Percentiles rank a stretch among this genome's conserved stretches.
Conservation (phyloP, 2,797 vertebrate species). For the Brachyalestes nurse region DNA sequence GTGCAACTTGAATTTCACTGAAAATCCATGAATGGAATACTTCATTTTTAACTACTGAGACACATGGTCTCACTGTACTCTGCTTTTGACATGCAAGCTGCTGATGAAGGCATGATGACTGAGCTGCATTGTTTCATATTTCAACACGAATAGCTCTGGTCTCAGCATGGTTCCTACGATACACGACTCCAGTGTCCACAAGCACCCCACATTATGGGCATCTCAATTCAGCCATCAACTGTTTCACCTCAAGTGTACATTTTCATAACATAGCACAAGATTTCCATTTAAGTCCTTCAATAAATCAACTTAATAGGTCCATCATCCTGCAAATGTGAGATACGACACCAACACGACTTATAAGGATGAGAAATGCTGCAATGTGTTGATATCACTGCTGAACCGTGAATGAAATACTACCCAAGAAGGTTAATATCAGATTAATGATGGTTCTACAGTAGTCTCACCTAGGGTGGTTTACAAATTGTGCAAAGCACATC, state of each 20-base stretch:
- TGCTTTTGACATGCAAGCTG: not conserved
- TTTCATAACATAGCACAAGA: constrained; percentile 61
- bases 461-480: too few relatives aligned
- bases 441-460: too few relatives aligned
- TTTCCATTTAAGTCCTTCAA: constrained; percentile 29
- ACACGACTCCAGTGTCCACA: constrained; percentile 46
- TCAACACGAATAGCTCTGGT: constrained; percentile 30
- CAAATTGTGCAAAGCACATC: too few relatives aligned
- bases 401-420: too few relatives aligned
- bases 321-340: not conserved
- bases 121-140: constrained; percentile 43
- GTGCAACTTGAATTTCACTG: not conserved
- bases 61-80: not conserved
- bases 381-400: too few relatives aligned
- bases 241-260: constrained; percentile 30
- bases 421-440: too few relatives aligned
- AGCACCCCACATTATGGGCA: constrained; percentile 3
- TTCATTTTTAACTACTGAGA: not conserved
- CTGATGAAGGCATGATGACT: not conserved
- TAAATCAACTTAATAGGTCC: not conserved
- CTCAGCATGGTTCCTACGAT: constrained; percentile 44
- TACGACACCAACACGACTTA: not conserved
- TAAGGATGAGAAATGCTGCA: not conserved
- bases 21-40: not conserved
- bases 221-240: not conserved